A percentile compares a stretch with the other conserved stretches of the same genome.
Conservation (phyloP, 1,140 invertebrate species). For the Vanessa tameamea region DNA sequence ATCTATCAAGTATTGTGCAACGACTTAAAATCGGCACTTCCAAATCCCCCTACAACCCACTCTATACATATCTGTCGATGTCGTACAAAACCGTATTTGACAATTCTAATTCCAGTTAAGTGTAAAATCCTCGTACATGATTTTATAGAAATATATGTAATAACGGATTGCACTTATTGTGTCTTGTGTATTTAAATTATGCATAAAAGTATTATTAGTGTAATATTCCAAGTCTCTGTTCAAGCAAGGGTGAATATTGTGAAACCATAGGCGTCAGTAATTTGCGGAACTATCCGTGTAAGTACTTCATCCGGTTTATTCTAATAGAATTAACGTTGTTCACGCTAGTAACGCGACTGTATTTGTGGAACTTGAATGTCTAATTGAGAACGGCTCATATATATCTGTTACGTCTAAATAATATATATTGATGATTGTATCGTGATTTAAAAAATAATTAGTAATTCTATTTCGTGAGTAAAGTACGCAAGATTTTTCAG, state of each 20-base stretch:
- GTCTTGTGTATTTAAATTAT: background rate
- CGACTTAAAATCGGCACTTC: no score
- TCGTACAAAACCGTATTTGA: no score
- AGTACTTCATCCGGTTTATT: constrained; percentile 62
- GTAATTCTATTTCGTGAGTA: no score
- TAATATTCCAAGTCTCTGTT: constrained; percentile 4
- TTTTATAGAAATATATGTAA: no score
- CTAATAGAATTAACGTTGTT: constrained; percentile 38
- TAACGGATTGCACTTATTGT: background rate
- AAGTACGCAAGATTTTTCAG: no score
- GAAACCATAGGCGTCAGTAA: constrained; percentile 66
- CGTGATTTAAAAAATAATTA: no score
- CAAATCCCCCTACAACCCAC: no score
- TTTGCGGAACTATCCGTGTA: constrained; percentile 50
- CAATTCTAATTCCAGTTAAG: no score
- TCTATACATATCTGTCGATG: no score
- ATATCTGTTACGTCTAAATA: constrained; percentile 1
- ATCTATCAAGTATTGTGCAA: no score
- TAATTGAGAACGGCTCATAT: background rate
- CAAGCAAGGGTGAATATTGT: constrained; percentile 27
- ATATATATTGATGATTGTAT: background rate
- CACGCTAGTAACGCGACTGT: constrained; percentile 20
- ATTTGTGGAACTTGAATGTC: background rate
- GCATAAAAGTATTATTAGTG: constrained; percentile 2
- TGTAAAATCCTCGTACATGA: no score